Base-by-base conservation (phyloP, 2,113 vertebrate genomes). In the Zeus faber region DNA sequence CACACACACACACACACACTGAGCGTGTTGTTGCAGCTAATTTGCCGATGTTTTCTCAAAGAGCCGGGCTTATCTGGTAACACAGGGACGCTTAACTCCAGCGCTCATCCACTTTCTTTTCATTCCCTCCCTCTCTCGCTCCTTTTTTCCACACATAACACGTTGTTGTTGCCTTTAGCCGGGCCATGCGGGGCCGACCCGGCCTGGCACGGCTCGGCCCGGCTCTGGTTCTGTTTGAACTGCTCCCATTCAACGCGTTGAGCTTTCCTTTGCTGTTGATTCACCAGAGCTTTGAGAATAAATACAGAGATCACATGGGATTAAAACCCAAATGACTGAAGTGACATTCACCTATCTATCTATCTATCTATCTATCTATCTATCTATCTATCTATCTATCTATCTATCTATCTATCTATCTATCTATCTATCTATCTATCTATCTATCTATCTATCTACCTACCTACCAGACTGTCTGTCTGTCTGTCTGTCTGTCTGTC, bases 41-140 rank as follows among this genome's bases (percentile, higher is more conserved):
- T 80, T 76, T 81, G 77, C 52, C 66, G 58, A 49, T 75, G 72
- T 69, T 75, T 70, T 55, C 54, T 44, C 57, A 65, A 77, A 76
- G 59, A 58, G 13, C 40, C 2, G 17, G 56, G 76, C 47, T 78
- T 67, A 77, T 54, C 65, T 25, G 40, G 40, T 45, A 60, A 79
- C 72, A 77, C 75, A 63, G 65, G 11, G 65, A 71, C 70, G 58
- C 62, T 83, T 81, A 59, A 77, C 71, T 73, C 65, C 44, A 9
- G 21, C 7, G 18, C 45, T 16, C 39, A 6, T 41, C 39, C 8
- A 8, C 13, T 17, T 41, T 16, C 4, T 16, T 8, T 5, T 8
- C n/a, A n/a, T 23, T 47, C 22, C 21, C 20, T 45, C 11, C 11
- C n/a, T 14, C 9, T 23, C 2, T 14, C 13, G 1, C 6, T 21